phyloP scores from a whole-genome alignment of 2,888 invertebrate genomes.

The Ochropleura plecta region DNA sequence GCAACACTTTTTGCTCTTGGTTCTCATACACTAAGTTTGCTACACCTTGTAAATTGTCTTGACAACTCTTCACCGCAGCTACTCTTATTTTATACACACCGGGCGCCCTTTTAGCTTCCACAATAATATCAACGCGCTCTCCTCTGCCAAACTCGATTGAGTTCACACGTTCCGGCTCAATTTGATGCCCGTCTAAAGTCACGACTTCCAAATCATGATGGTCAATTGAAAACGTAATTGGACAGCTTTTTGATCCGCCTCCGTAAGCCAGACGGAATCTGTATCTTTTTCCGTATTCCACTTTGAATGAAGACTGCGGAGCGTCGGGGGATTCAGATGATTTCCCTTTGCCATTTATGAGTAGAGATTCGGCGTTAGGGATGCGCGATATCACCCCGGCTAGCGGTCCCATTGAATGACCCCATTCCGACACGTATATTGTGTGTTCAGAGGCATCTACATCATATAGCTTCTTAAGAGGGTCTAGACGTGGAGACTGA shows the following conservation, averaged over 20 bases:
- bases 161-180: conserved; percentile 90
- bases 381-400: conserved; percentile 84
- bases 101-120: conserved; percentile 91
- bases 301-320: conserved; percentile 86
- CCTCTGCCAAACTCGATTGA: conserved; percentile 92
- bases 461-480: conserved; percentile 92
- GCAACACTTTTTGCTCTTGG: conserved; percentile 75
- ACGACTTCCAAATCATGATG: conserved; percentile 92
- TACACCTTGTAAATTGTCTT: conserved; percentile 86
- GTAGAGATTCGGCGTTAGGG: conserved; percentile 88
- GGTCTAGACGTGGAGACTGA: conserved; percentile 91
- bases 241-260: conserved; percentile 92
- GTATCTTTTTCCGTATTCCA: conserved; percentile 91
- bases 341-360: conserved; percentile 92
- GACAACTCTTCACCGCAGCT: conserved; percentile 87
- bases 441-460: conserved; percentile 93
- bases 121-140: conserved; percentile 94
- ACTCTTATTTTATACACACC: conserved; percentile 92
- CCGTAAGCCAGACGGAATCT: conserved; percentile 93
- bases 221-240: conserved; percentile 92
- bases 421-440: conserved; percentile 93
- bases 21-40: conserved; percentile 88
- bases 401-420: conserved; percentile 89
- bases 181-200: conserved; percentile 93
- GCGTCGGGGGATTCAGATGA: conserved; percentile 83